Evolutionary conservation across 2,113 vertebrate genomes (phyloP).

Genomic region (Spermophilus dauricus): DNA sequence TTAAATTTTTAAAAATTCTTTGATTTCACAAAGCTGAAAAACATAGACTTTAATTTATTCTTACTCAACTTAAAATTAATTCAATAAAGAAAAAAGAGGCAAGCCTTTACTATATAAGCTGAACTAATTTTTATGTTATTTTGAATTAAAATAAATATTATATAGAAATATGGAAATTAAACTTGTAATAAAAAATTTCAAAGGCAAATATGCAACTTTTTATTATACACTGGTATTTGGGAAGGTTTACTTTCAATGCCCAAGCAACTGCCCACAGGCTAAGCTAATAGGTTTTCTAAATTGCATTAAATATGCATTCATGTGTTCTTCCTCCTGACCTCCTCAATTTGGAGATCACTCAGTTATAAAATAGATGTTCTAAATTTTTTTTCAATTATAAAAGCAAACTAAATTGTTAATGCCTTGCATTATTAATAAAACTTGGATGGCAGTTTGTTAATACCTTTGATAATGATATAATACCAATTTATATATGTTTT

Average conservation of each 20-base stretch:
- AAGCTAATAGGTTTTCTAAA: conserved; percentile 47
- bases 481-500: neutral
- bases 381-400: neutral
- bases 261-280: neutral
- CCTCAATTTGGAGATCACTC: neutral
- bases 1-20: conserved; percentile 2
- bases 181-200: neutral
- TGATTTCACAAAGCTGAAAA: conserved; percentile 21
- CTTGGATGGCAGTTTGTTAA: neutral
- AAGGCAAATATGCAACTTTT: neutral
- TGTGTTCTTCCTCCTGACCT: neutral
- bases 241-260: neutral
- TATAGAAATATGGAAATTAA: conserved; percentile 1
- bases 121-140: neutral
- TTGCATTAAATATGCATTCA: neutral
- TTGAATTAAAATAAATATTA: conserved; percentile 39
- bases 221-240: conserved; percentile 20
- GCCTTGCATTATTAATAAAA: neutral
- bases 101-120: neutral
- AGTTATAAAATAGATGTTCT: conserved; percentile 21
- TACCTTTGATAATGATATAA: conserved; percentile 22
- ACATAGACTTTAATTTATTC: neutral
- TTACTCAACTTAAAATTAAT: conserved; percentile 52
- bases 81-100: conserved; percentile 56
- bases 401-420: neutral